Percentiles rank a stretch among this genome's conserved stretches.
Conservation (phyloP, 2,113 vertebrate genomes). For the Monarcha castaneiventris region DNA sequence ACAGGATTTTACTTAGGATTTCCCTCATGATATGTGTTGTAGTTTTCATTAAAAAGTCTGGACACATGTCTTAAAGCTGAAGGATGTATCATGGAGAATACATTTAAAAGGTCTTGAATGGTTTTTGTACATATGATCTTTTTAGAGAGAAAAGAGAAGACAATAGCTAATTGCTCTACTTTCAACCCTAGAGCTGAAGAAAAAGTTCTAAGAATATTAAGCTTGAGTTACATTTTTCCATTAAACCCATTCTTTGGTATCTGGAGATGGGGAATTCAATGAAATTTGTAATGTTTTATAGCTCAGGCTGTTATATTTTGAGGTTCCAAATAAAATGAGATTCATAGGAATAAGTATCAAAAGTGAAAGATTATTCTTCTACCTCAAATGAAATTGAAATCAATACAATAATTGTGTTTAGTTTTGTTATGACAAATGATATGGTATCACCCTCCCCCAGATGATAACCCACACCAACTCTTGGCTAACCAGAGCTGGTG, state of each 20-base stretch:
- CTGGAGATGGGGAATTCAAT: neutral
- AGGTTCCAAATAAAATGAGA: neutral
- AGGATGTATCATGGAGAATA: neutral
- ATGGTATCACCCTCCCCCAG: neutral
- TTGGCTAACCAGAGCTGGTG: neutral
- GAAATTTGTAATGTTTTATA: neutral
- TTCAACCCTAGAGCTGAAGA: neutral
- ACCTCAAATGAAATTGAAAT: neutral
- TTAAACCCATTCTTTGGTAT: neutral
- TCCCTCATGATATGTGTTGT: neutral
- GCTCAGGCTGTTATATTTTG: neutral
- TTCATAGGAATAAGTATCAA: neutral
- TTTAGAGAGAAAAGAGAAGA: neutral
- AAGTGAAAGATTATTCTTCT: neutral
- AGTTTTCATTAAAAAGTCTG: neutral
- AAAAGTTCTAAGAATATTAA: neutral
- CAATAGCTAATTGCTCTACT: neutral
- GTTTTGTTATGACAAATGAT: neutral
- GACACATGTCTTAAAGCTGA: neutral
- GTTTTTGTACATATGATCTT: neutral
- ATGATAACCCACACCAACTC: neutral
- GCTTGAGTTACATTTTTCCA: neutral
- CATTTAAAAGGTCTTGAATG: neutral
- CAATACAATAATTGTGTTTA: neutral
- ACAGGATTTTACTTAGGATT: neutral